Percentiles rank a stretch among this genome's conserved stretches.
phyloP scores from a whole-genome alignment of 1,140 invertebrate genomes.

The Palaemon carinicauda region DNA sequence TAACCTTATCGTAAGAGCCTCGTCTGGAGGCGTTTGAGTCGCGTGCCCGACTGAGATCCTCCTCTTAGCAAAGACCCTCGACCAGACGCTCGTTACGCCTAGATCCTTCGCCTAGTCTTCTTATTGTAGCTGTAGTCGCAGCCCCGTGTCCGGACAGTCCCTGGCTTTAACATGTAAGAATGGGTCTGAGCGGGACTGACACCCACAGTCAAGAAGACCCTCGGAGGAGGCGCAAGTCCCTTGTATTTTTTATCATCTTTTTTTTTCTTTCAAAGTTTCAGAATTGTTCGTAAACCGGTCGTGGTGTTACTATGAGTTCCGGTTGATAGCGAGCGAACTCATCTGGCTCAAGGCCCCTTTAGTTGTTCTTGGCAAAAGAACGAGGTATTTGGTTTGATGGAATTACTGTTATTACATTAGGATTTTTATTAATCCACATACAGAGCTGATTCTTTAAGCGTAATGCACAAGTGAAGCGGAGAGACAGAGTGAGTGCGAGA shows the following conservation, averaged over 20 bases:
- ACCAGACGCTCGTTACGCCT: too few relatives aligned
- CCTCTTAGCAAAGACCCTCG: too few relatives aligned
- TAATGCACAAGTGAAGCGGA: not conserved
- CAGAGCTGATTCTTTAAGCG: not conserved
- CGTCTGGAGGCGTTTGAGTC: too few relatives aligned
- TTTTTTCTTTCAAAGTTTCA: not conserved
- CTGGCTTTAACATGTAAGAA: constrained; percentile 33
- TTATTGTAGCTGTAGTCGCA: not conserved
- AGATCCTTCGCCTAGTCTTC: not conserved
- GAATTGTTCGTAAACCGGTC: not conserved
- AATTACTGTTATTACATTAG: constrained; percentile 12
- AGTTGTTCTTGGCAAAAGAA: not conserved
- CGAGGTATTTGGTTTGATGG: constrained; percentile 30
- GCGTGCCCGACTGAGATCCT: too few relatives aligned
- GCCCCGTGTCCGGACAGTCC: not conserved
- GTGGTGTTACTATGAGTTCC: constrained; percentile 13
- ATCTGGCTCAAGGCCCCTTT: not conserved
- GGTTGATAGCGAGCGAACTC: constrained; percentile 11
- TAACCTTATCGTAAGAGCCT: too few relatives aligned
- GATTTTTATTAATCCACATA: constrained; percentile 2
- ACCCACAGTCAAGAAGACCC: constrained; percentile 2
- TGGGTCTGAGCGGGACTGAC: not conserved
- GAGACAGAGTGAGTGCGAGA: not conserved
- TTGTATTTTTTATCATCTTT: too few relatives aligned
- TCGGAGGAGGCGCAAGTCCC: too few relatives aligned